These are phyloP conservation scores for Eupithecia subfuscata DNA, from an alignment of 2,888 invertebrate species.

Conservation along the genomic window DNA sequence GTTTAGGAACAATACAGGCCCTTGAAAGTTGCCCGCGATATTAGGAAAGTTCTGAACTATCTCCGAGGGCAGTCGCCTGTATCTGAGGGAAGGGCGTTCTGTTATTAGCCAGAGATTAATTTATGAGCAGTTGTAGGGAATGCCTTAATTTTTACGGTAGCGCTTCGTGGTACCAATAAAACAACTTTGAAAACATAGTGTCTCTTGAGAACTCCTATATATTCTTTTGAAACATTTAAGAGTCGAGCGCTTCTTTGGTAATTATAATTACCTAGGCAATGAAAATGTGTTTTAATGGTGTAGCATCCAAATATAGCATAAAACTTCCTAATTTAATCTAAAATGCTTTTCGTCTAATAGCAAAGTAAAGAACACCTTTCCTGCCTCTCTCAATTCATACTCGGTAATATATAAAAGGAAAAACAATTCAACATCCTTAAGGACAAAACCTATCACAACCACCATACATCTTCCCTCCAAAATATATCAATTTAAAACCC, in stretches of 20 bases:
- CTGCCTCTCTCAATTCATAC: too few species aligned
- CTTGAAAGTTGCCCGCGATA: slow-evolving; percentile 72
- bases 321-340: neutral
- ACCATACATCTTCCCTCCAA: neutral
- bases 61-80: neutral
- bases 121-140: neutral
- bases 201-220: neutral
- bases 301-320: neutral
- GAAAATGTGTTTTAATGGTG: neutral
- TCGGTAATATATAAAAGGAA: neutral
- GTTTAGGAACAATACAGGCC: slow-evolving; percentile 46
- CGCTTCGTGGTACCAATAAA: too few species aligned
- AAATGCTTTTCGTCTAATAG: neutral
- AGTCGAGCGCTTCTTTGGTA: neutral
- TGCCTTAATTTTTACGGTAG: too few species aligned
- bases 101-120: slow-evolving; percentile 1
- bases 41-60: slow-evolving; percentile 71
- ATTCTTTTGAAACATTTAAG: neutral
- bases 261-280: neutral
- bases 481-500: neutral
- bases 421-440: too few species aligned
- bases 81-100: neutral
- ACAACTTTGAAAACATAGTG: neutral
- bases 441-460: neutral
- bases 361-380: too few species aligned